Evolutionary conservation across 2,797 vertebrate species (phyloP).

Genomic region (Chaetodon trifasciatus): DNA sequence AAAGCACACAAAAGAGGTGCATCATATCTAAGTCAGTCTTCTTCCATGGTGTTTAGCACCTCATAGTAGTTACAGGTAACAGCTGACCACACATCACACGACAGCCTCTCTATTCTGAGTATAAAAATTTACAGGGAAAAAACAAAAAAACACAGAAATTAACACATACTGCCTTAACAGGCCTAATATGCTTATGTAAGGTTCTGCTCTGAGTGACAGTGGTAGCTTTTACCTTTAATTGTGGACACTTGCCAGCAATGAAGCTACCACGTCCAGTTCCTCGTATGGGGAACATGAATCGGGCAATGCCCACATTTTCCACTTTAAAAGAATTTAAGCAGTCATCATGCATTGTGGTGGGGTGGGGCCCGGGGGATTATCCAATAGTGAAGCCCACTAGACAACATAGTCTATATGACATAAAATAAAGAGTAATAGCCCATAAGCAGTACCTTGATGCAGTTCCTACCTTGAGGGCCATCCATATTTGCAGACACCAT

Average conservation of each 20-base stretch:
- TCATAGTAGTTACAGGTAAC: conserved; percentile 16
- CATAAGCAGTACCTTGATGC: background rate
- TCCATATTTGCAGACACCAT: background rate
- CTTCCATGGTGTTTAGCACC: conserved; percentile 10
- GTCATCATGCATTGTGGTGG: too few species aligned
- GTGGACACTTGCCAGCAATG: conserved; percentile 9
- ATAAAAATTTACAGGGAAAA: background rate
- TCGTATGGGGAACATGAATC: conserved; percentile 13
- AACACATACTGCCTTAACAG: too few species aligned
- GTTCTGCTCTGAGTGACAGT: too few species aligned
- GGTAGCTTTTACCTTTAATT: conserved; percentile 1
- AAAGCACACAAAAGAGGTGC: conserved; percentile 21
- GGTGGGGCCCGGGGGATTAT: too few species aligned
- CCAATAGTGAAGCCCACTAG: background rate
- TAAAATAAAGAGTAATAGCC: background rate
- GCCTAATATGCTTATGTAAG: too few species aligned
- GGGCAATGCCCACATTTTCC: conserved; percentile 1
- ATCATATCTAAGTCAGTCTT: conserved; percentile 3
- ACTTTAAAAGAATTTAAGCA: background rate
- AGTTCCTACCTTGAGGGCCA: background rate
- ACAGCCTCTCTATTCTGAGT: conserved; percentile 13
- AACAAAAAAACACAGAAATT: too few species aligned
- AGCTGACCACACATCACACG: conserved; percentile 14
- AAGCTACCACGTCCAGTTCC: conserved; percentile 6
- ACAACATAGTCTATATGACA: too few species aligned